phyloP scores from a whole-genome alignment of 2,797 vertebrate species.

The Pterois miles region DNA sequence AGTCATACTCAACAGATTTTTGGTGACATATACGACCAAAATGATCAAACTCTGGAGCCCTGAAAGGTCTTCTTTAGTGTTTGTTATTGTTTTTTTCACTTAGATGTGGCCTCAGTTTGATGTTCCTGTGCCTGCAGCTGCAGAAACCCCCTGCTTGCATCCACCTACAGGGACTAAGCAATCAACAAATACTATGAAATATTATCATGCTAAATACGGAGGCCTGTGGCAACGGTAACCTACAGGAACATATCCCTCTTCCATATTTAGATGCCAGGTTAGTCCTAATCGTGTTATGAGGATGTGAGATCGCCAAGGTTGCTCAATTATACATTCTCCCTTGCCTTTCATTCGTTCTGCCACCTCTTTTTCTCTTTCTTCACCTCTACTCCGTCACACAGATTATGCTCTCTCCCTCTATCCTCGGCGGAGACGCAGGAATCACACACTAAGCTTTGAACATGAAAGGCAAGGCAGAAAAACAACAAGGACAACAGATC shows the following conservation, averaged over 20 bases:
- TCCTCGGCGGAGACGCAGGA: slow-evolving; percentile 70
- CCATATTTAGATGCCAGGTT: slow-evolving; percentile 81
- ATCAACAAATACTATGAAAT: slow-evolving; percentile 70
- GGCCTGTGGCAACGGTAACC: slow-evolving; percentile 63
- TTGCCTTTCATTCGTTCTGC: slow-evolving; percentile 78
- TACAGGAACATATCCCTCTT: slow-evolving; percentile 58
- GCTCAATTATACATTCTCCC: slow-evolving; percentile 79
- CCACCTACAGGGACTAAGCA: slow-evolving; percentile 62
- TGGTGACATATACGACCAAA: no score
- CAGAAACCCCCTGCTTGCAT: slow-evolving; percentile 41
- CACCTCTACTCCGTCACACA: slow-evolving; percentile 76
- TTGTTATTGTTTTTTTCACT: slow-evolving; percentile 6
- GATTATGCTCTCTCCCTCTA: slow-evolving; percentile 75
- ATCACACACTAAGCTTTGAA: slow-evolving; percentile 81
- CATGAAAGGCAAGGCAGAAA: slow-evolving; percentile 79
- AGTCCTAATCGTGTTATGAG: slow-evolving; percentile 78
- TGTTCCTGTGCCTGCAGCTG: slow-evolving; percentile 25
- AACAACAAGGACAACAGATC: slow-evolving; percentile 77
- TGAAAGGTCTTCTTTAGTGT: slow-evolving; percentile 9
- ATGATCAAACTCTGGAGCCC: no score
- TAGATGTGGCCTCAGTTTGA: slow-evolving; percentile 29
- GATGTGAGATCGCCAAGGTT: slow-evolving; percentile 75
- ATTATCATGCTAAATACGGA: slow-evolving; percentile 66
- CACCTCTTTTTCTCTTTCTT: slow-evolving; percentile 74
- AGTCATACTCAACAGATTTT: no score